Evolutionary conservation across 2,888 invertebrate genomes (phyloP), one percentile per base, ranked within the genome.

Genomic region (Latrodectus elegans): DNA sequence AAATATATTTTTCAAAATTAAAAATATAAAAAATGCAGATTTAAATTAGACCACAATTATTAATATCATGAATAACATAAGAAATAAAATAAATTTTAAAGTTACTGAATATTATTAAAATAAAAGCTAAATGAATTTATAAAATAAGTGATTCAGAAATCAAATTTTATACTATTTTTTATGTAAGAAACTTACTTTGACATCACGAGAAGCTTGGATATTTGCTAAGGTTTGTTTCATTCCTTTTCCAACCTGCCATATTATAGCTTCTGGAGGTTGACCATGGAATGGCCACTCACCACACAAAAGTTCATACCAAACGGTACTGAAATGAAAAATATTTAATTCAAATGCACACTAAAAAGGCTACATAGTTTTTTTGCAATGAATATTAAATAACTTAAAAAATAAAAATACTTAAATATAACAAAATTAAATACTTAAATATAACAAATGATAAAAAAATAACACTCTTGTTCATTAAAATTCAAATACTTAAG

Each of bases 221-320:
- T 97, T 97, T 83, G 97, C 97, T 87, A 99, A 94, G 52, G 98
- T 96, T 92, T 98, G 98, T 91, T 99, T 99, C 94, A 97, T 96
- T 83, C 99, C 99, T 91, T 96, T 96, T 8, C 99, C 99, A 74
- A 99, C 98, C 92, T 98, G 97, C 97, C 98, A 99, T 91, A 99
- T 98, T 89, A 99, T 95, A 4, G 97, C 95, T 92, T 99, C 99
- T 0, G 98, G 96, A 17, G 97, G 96, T 92, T 97, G 96, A 17
- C 95, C 95, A 92, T 97, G 96, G 93, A 98, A 99, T 4, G 99
- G 99, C 95, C 97, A 99, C 91, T 98, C 98, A 4, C 97, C 97
- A 91, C 97, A 97, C 79, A 99, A 93, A 84, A 99, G 93, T 93
- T 99, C 99, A 93, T 98, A 99, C 99, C 99, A 99, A 55, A 99